A percentile compares a stretch with the other conserved stretches of the same genome.
These are phyloP conservation scores for Aethina tumida DNA, from an alignment of 1,140 invertebrate species.

Conservation along the genomic window DNA sequence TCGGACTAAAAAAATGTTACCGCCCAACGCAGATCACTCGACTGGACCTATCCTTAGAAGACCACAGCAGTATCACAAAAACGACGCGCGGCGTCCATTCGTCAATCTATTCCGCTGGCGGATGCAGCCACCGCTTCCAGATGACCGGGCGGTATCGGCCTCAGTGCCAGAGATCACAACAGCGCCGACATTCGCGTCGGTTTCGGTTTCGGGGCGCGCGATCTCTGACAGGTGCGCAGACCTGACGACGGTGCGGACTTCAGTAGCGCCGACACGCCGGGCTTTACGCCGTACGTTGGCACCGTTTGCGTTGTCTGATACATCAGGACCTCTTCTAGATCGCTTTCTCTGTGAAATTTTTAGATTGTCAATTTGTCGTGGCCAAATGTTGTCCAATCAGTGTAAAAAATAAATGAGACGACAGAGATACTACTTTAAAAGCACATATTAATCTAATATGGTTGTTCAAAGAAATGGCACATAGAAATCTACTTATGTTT, in stretches of 20 bases:
- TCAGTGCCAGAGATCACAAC: no score
- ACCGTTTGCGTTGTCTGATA: conserved; percentile 29
- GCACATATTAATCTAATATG: neutral
- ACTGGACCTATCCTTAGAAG: no score
- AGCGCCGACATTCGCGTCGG: no score
- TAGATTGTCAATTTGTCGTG: conserved; percentile 4
- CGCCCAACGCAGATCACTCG: no score
- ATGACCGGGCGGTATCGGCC: no score
- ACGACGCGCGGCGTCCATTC: no score
- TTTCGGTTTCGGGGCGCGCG: neutral
- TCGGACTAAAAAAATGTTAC: no score
- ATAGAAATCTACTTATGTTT: neutral
- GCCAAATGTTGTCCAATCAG: neutral
- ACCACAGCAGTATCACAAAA: no score
- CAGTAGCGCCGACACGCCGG: conserved; percentile 27
- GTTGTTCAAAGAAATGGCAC: conserved; percentile 2
- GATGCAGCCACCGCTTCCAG: no score
- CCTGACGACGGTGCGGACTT: conserved; percentile 31
- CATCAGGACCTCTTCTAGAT: conserved; percentile 32
- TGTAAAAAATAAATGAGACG: no score
- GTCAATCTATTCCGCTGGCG: no score
- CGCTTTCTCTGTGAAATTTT: conserved; percentile 28
- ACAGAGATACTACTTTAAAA: no score
- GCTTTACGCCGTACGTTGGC: conserved; percentile 20
- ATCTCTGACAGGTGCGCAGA: conserved; percentile 7